Evolutionary conservation across 2,888 invertebrate species (phyloP).

Genomic region (Tipula confusa): DNA sequence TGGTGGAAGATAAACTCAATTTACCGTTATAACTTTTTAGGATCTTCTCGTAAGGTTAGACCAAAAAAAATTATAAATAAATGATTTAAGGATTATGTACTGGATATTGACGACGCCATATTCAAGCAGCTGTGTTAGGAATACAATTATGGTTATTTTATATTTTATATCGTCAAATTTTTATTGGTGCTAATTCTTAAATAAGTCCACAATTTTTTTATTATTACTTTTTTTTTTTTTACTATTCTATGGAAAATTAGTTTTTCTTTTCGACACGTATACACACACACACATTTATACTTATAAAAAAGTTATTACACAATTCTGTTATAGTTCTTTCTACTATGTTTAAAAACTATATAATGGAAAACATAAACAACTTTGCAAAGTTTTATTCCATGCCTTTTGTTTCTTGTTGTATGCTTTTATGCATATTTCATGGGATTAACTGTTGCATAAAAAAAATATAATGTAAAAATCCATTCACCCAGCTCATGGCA

Average conservation of each 20-base stretch:
- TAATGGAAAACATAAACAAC: slow-evolving; percentile 6
- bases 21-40: background rate
- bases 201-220: background rate
- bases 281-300: background rate
- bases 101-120: background rate
- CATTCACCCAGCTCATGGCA: background rate
- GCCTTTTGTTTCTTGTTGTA: background rate
- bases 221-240: too few species aligned
- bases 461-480: background rate
- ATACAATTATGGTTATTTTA: background rate
- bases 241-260: background rate
- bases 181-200: background rate
- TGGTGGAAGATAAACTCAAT: background rate
- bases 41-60: background rate
- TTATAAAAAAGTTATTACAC: background rate
- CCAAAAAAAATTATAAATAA: background rate
- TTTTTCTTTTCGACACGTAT: background rate
- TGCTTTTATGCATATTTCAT: slow-evolving; percentile 1
- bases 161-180: background rate
- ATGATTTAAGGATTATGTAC: background rate
- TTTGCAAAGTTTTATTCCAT: background rate
- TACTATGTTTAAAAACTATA: background rate
- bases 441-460: background rate
- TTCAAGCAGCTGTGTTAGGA: background rate
- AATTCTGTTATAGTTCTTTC: background rate